These are phyloP conservation scores for Oreochromis tanganicae DNA, from an alignment of 2,113 vertebrate species.

Conservation along the genomic window DNA sequence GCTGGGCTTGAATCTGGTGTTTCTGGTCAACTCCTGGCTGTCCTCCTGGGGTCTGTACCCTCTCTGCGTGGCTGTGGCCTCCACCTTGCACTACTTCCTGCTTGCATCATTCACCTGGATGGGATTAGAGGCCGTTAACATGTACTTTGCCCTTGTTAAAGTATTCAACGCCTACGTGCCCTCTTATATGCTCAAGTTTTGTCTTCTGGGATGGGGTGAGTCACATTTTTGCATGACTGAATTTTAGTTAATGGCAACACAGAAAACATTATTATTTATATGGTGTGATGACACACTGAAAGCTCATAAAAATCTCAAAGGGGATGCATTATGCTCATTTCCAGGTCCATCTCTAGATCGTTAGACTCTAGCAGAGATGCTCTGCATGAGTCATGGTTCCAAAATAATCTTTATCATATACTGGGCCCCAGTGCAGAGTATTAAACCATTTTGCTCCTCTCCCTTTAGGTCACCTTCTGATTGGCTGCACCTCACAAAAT, in stretches of 20 bases:
- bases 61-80: conserved; percentile 73
- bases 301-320: background rate
- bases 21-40: conserved; percentile 83
- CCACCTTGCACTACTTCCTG: conserved; percentile 82
- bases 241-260: background rate
- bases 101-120: conserved; percentile 88
- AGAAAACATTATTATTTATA: background rate
- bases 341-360: background rate
- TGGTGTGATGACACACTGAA: background rate
- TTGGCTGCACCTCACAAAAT: background rate
- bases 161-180: conserved; percentile 88
- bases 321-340: background rate
- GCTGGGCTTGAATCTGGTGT: conserved; percentile 81
- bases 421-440: background rate
- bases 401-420: background rate
- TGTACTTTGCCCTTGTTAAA: conserved; percentile 86
- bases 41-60: conserved; percentile 65
- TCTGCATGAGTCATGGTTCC: background rate
- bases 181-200: conserved; percentile 87
- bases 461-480: background rate
- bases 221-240: background rate
- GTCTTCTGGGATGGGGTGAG: conserved; percentile 85
- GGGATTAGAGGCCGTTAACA: conserved; percentile 84
- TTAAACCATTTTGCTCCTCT: background rate
- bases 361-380: background rate